A percentile compares a stretch with the other conserved stretches of the same genome.
Evolutionary conservation across 2,888 invertebrate genomes (phyloP).

Genomic region (Agapostemon virescens): DNA sequence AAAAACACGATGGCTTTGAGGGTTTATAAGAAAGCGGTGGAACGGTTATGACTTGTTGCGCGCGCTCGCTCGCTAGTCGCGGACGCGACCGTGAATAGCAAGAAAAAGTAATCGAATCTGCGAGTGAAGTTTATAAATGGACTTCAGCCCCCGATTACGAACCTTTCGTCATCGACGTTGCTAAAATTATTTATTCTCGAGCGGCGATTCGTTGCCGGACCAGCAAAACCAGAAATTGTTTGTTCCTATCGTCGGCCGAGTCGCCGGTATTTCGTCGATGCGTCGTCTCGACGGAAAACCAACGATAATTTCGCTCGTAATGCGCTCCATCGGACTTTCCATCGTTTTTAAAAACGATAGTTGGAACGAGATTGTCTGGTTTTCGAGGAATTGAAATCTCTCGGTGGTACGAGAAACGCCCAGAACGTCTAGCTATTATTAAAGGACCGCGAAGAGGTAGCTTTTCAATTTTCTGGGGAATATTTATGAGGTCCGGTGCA

Average conservation of each 20-base stretch:
- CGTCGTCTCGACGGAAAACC: no score
- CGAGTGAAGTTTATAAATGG: not conserved
- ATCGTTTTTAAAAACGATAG: not conserved
- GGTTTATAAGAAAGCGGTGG: slow-evolving; percentile 39
- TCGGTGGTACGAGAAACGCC: no score
- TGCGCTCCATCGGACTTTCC: not conserved
- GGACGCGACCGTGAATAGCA: not conserved
- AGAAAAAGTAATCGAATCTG: slow-evolving; percentile 13
- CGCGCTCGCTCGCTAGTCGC: not conserved
- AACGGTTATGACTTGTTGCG: slow-evolving; percentile 31
- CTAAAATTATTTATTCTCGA: not conserved
- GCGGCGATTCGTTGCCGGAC: not conserved
- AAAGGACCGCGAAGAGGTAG: not conserved
- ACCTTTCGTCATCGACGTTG: not conserved
- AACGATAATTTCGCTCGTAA: no score
- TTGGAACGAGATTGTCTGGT: not conserved
- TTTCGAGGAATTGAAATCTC: not conserved
- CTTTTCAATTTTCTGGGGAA: not conserved
- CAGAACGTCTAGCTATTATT: not conserved
- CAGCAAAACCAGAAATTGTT: not conserved
- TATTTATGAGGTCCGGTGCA: not conserved
- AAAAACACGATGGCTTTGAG: slow-evolving; percentile 25
- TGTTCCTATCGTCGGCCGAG: not conserved
- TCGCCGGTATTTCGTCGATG: not conserved
- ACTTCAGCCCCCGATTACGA: not conserved